A percentile compares a stretch with the other conserved stretches of the same genome.
Evolutionary conservation across 2,113 vertebrate genomes (phyloP).

Genomic region (Ceyx melanurus): DNA sequence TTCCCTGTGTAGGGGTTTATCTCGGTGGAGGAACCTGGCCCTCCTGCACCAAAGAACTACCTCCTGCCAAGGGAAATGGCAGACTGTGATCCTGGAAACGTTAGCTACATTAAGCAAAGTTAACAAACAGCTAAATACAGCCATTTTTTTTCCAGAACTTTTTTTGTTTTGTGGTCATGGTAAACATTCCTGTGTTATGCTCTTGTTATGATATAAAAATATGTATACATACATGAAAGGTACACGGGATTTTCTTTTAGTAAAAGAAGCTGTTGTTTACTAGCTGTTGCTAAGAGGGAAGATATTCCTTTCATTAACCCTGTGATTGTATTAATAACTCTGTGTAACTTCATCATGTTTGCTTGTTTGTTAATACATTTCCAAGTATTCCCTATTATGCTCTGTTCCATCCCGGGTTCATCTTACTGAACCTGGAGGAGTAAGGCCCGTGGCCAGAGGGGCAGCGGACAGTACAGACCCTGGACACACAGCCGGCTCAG

Average conservation of each 20-base stretch:
- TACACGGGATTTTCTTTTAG: neutral
- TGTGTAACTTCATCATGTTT: neutral
- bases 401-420: too few relatives aligned
- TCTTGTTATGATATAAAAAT: rapidly evolving
- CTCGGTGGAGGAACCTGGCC: rapidly evolving
- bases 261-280: neutral
- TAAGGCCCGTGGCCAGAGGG: rapidly evolving
- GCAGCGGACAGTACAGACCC: too few relatives aligned
- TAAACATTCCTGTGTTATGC: neutral
- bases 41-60: too few relatives aligned
- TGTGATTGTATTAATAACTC: neutral
- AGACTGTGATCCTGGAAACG: rapidly evolving
- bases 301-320: neutral
- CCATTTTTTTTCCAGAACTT: neutral
- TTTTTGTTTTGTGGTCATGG: neutral
- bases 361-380: neutral
- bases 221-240: rapidly evolving
- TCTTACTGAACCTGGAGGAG: rapidly evolving
- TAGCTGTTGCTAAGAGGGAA: neutral
- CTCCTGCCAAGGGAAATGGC: too few relatives aligned
- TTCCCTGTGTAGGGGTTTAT: rapidly evolving
- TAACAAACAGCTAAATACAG: neutral
- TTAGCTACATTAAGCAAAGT: neutral
- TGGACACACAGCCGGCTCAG: neutral
- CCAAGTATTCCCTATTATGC: neutral